Evolutionary conservation across 2,888 invertebrate genomes (phyloP).

Genomic region (Thereva unica): DNA sequence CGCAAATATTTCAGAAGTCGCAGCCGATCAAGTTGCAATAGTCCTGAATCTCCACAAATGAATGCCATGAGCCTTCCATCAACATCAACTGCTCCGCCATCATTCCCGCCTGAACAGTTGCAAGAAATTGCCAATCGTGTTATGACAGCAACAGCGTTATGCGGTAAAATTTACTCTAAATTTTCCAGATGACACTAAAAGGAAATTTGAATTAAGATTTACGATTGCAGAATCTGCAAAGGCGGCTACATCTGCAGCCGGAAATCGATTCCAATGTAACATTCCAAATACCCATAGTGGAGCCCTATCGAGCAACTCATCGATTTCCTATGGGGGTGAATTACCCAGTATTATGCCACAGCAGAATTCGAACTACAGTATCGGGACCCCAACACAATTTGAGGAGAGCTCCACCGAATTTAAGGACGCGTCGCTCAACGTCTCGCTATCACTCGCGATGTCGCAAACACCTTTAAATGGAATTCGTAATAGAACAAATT

Average conservation of each 20-base stretch:
- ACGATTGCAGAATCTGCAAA: conserved; percentile 57
- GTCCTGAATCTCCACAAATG: neutral
- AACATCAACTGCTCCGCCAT: conserved; percentile 11
- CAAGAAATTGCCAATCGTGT: conserved; percentile 49
- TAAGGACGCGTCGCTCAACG: conserved; percentile 55
- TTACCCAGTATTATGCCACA: conserved; percentile 48
- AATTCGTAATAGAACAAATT: conserved; percentile 40
- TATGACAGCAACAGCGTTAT: conserved; percentile 51
- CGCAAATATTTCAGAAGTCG: neutral
- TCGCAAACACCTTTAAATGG: conserved; percentile 46
- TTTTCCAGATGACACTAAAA: conserved; percentile 2
- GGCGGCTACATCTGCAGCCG: conserved; percentile 45
- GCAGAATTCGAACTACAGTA: conserved; percentile 42
- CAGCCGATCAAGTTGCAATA: neutral
- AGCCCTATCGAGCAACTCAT: conserved; percentile 51
- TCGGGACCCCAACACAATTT: conserved; percentile 49
- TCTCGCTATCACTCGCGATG: conserved; percentile 56
- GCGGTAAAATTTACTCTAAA: conserved; percentile 49
- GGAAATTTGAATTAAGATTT: conserved; percentile 50
- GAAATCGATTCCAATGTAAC: conserved; percentile 38
- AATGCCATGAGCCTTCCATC: conserved; percentile 11
- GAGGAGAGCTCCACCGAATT: conserved; percentile 56
- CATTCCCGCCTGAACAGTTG: conserved; percentile 39
- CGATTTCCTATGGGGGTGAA: conserved; percentile 54
- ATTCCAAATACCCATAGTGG: conserved; percentile 46